Evolutionary conservation across 2,888 invertebrate genomes (phyloP), one percentile per base, ranked within the genome.

Genomic region (Emesis furor): DNA sequence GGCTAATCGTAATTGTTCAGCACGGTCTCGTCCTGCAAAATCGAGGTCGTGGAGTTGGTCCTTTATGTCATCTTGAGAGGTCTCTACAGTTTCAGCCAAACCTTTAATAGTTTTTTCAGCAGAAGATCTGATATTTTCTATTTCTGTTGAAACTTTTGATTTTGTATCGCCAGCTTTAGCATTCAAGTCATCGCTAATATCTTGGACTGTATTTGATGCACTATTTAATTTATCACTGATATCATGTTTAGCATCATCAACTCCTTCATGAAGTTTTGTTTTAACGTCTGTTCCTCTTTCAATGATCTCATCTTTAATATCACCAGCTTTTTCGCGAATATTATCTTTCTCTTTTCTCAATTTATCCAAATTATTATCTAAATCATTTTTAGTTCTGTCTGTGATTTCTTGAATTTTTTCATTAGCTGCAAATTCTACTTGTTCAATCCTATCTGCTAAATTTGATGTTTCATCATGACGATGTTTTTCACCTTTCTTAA

Each of bases 401-500:
- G 92, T 86, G 0, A 94, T 86, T 82, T 94, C 95, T 65, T 93
- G 92, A 1, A 95, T 83, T 76, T 94, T 95, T 89, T 96, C 96
- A 81, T 96, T 93, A 1, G 95, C 92, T 10, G 95, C 89, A 78
- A 96, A 96, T 78, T 95, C 94, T 2, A 94, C 95, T 83, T 96
- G 95, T 92, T 96, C 96, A 83, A 96, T 94, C 81, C 94, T 95
- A 75, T 96, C 96, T 3, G 93, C 91, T 76, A 95, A 86, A 83
- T 94, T 96, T 2, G 95, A 96, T 3, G 96, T 96, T 91, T 96
- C 96, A 30, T 96, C 95, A 74, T 96, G 95, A 30, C 93, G 92
- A 84, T 96, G 96, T 90, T 96, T 95, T 81, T 93, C 92, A 42
- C 94, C 94, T 71, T 93, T 92, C 17, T 92, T 92, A 85, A 89